Conservation (phyloP, 1,140 invertebrate genomes). For the Drosophila chauvacae region DNA sequence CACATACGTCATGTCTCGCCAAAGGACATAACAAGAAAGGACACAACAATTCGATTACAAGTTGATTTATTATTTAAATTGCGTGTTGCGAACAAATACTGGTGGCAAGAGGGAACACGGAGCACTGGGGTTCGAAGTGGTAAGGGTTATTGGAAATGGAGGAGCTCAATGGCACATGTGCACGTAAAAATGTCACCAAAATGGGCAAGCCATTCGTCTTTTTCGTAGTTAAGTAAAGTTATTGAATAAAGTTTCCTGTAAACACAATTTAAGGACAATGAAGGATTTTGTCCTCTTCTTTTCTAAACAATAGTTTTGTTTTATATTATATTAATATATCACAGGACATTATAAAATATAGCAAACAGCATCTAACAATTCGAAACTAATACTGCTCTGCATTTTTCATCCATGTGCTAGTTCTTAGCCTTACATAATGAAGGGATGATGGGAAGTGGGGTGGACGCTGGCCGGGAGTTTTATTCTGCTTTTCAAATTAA, state of each 20-base stretch:
- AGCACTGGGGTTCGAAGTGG: neutral
- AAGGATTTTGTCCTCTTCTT: too few species aligned
- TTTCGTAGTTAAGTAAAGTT: neutral
- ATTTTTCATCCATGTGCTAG: neutral
- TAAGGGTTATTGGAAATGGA: conserved; percentile 5
- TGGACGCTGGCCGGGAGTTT: conserved; percentile 15
- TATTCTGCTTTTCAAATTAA: conserved; percentile 54
- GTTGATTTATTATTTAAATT: conserved; percentile 72
- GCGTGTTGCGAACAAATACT: conserved; percentile 28
- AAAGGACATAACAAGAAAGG: conserved; percentile 32
- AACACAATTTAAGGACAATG: neutral
- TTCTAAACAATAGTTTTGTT: neutral
- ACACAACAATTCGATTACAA: conserved; percentile 51
- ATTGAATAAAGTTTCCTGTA: neutral
- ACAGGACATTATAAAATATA: neutral
- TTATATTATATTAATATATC: neutral
- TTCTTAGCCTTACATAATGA: conserved; percentile 33
- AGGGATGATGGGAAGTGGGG: neutral
- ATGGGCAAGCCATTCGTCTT: neutral
- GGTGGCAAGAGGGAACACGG: conserved; percentile 13
- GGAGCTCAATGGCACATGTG: conserved; percentile 19
- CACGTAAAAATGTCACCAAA: neutral
- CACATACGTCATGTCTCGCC: conserved; percentile 54
- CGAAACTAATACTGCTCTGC: neutral
- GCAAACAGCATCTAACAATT: neutral